Base-by-base conservation (phyloP, 1,140 invertebrate genomes). In the Danaus plexippus region DNA sequence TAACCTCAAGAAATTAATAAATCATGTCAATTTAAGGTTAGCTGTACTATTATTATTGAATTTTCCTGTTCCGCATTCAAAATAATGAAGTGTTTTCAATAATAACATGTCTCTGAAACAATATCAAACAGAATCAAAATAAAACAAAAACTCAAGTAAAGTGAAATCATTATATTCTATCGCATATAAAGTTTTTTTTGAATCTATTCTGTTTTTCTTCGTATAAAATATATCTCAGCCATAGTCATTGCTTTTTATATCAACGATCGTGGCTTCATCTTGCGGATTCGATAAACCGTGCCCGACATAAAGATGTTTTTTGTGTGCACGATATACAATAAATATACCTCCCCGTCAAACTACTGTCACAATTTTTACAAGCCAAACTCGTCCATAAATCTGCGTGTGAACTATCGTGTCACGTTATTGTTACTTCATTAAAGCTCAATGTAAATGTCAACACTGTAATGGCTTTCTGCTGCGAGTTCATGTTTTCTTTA, bases 381-480 rank as follows among this genome's bases (percentile, higher is more conserved):
- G 52, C 55, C 32, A 65, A 65, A 61, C 40, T 49, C 48, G 11
- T 22, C 59, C 52, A 43, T 61, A 59, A 65, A 53, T 61, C 11
- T 49, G 18, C 42, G 18, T 22, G 43, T 58, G 45, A 62, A 58
- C 47, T 40, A 54, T 60, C 54, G 54, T 22, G 11, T 46, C 63
- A 41, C 61, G 44, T 62, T 65, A 53, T 49, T 53, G 43, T 53
- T 48, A 52, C 54, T 54, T 61, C 62, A 61, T 64, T 63, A 56
- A 52, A 53, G 44, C 48, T 43, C 51, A 32, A 32, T 32, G 22
- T 32, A 32, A 32, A 51, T 57, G 11, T 57, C 55, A 57, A 44
- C 55, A 32, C 22, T 32, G 7, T 32, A 32, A 32, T 32, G 22
- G 22, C 22, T 32, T 32, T 32, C 22, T 8, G 22, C 22, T 32